Percentiles rank a stretch among this genome's conserved stretches.
Conservation (phyloP, 2,888 invertebrate genomes). For the Timandra comae region DNA sequence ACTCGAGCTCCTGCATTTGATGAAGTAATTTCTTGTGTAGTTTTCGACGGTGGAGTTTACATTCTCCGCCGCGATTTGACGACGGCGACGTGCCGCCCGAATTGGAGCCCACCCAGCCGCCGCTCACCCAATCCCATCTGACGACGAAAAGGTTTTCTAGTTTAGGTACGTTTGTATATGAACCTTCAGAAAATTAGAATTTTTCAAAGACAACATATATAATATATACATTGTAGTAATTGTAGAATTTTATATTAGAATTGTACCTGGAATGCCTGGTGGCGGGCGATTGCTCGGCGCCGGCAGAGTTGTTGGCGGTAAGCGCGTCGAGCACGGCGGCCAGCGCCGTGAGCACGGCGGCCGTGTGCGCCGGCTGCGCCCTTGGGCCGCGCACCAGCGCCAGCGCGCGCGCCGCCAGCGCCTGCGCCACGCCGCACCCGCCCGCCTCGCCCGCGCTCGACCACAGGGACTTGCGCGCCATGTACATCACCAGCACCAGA, state of each 20-base stretch:
- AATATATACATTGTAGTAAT: no score
- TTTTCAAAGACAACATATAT: no score
- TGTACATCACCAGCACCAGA: constrained; percentile 89
- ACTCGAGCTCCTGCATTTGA: constrained; percentile 83
- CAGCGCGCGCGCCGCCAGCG: constrained; percentile 73
- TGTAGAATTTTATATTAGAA: no score
- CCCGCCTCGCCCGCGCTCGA: constrained; percentile 75
- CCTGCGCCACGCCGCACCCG: constrained; percentile 72
- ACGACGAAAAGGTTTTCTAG: background rate
- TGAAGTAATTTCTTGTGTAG: constrained; percentile 83
- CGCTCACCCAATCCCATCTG: constrained; percentile 95
- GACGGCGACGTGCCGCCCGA: constrained; percentile 23
- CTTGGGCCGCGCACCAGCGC: constrained; percentile 75
- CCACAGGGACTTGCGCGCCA: constrained; percentile 87
- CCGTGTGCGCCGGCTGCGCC: constrained; percentile 57
- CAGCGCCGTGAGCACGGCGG: constrained; percentile 55
- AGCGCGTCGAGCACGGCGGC: constrained; percentile 54
- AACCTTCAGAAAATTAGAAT: no score
- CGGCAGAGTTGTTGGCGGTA: constrained; percentile 8
- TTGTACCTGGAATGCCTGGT: constrained; percentile 40
- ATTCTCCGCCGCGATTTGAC: constrained; percentile 50
- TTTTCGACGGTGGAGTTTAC: constrained; percentile 79
- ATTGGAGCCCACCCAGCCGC: constrained; percentile 57
- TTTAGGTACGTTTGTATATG: no score
- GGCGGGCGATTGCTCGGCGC: constrained; percentile 18